Percentiles rank a stretch among this genome's conserved stretches.
phyloP scores from a whole-genome alignment of 2,888 invertebrate genomes.

The Balanococcus diminutus region DNA sequence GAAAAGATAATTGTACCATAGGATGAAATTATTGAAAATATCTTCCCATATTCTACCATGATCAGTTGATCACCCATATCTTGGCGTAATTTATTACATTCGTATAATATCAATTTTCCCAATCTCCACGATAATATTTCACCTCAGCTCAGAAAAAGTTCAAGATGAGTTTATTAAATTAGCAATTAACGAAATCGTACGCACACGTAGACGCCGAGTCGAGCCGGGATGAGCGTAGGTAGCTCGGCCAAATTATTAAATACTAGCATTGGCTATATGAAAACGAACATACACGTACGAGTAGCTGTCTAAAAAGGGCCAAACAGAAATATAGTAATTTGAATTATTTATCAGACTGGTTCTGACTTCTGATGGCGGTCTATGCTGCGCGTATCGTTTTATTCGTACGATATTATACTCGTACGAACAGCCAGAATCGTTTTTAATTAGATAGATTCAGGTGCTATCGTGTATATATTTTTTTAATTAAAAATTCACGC shows the following conservation, averaged over 20 bases:
- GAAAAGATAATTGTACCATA: too few relatives aligned
- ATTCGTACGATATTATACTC: not conserved
- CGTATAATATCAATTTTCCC: too few relatives aligned
- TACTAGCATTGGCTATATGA: not conserved
- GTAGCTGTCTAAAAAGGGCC: not conserved
- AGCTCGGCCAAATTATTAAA: not conserved
- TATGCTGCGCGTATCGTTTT: too few relatives aligned
- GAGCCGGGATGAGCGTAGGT: not conserved
- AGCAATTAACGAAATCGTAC: not conserved
- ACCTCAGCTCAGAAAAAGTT: not conserved
- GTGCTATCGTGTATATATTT: not conserved
- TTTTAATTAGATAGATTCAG: slow-evolving; percentile 24
- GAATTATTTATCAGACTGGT: not conserved
- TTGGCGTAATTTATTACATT: too few relatives aligned
- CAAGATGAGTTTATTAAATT: not conserved
- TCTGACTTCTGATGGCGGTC: not conserved
- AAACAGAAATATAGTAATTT: not conserved
- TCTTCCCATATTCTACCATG: too few relatives aligned
- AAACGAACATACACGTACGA: not conserved
- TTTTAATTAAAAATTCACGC: slow-evolving; percentile 47
- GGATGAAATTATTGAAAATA: too few relatives aligned
- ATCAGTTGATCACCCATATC: too few relatives aligned
- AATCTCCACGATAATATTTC: not conserved
- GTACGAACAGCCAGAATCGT: not conserved
- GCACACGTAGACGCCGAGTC: not conserved